These are phyloP conservation scores for Beaufortia kweichowensis DNA, from an alignment of 2,113 vertebrate species.

Conservation along the genomic window DNA sequence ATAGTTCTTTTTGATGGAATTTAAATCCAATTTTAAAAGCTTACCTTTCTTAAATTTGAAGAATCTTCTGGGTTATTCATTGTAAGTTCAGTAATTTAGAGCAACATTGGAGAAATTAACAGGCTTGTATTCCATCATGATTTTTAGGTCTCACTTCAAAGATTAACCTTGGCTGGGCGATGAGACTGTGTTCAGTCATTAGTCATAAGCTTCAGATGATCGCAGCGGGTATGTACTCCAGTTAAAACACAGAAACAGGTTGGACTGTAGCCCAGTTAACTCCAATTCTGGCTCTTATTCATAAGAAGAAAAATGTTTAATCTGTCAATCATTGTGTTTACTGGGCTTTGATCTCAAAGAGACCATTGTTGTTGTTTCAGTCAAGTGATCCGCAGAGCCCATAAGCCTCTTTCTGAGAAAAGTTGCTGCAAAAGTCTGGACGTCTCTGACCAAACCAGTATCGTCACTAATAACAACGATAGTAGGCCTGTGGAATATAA, in stretches of 20 bases:
- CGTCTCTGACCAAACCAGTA: background rate
- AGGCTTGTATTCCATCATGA: background rate
- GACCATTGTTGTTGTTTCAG: conserved; percentile 38
- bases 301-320: background rate
- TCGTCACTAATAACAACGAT: background rate
- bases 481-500: background rate
- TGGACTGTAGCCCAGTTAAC: background rate
- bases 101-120: background rate
- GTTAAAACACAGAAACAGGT: background rate
- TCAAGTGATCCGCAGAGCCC: conserved; percentile 46
- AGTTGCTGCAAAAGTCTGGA: background rate
- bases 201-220: conserved; percentile 13
- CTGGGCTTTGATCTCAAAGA: conserved; percentile 43
- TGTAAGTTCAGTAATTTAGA: background rate
- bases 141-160: conserved; percentile 3
- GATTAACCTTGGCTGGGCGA: conserved; percentile 16
- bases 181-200: conserved; percentile 5
- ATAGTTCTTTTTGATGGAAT: background rate
- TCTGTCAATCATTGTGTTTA: background rate
- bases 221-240: background rate
- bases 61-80: conserved; percentile 9
- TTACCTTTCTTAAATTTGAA: conserved; percentile 9
- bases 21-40: background rate
- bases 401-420: conserved; percentile 36
- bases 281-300: background rate